Conservation (phyloP, 2,113 vertebrate genomes). For the Dipodomys ordii region DNA sequence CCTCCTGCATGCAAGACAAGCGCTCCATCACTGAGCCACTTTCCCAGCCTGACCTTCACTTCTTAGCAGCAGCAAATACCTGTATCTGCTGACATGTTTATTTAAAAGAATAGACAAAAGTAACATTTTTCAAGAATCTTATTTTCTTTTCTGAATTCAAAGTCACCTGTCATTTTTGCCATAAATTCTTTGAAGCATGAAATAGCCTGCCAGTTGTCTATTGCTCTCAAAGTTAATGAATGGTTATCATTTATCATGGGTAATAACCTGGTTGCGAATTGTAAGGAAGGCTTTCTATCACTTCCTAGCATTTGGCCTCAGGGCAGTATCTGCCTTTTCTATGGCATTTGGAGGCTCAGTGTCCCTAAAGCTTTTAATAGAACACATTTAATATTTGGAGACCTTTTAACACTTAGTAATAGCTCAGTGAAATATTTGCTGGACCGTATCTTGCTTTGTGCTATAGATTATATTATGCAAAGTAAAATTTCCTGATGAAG, state of each 20-base stretch:
- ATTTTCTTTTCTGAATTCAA: constrained; percentile 84
- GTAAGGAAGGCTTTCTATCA: constrained; percentile 78
- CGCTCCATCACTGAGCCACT: neutral
- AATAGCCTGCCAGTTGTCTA: constrained; percentile 88
- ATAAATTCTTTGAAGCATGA: constrained; percentile 89
- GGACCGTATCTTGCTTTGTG: constrained; percentile 24
- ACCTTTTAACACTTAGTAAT: constrained; percentile 38
- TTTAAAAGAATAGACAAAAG: constrained; percentile 62
- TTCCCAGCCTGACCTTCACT: constrained; percentile 49
- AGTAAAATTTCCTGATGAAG: constrained; percentile 21
- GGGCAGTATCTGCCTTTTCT: constrained; percentile 69
- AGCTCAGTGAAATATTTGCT: constrained; percentile 40
- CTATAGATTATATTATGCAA: constrained; percentile 26
- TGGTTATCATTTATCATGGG: constrained; percentile 86
- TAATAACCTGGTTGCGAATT: constrained; percentile 81
- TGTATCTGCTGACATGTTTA: constrained; percentile 73
- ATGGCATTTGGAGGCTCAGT: constrained; percentile 12
- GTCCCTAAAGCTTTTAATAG: constrained; percentile 52
- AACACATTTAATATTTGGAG: constrained; percentile 52
- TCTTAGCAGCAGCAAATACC: constrained; percentile 61
- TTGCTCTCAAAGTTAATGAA: constrained; percentile 85
- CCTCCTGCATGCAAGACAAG: constrained; percentile 12
- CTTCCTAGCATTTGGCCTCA: constrained; percentile 80
- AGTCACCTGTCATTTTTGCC: constrained; percentile 86
- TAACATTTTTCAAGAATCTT: constrained; percentile 78